Percentiles rank a stretch among this genome's conserved stretches.
These are phyloP conservation scores for Meloe dianella DNA, from an alignment of 2,888 invertebrate species.

Conservation along the genomic window DNA sequence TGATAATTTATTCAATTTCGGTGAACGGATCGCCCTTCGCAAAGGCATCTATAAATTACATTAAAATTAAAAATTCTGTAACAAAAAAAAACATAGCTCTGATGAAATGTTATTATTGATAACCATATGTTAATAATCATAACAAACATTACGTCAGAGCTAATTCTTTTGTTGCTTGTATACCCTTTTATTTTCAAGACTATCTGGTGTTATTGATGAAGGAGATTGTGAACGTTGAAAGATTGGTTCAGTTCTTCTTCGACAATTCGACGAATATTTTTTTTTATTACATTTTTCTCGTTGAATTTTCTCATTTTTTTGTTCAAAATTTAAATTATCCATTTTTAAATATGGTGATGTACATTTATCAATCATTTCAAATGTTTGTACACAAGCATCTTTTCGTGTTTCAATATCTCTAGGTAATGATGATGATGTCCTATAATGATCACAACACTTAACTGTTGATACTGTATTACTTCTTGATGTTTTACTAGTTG, in stretches of 20 bases:
- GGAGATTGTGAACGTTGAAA: constrained; percentile 44
- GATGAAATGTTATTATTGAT: not conserved
- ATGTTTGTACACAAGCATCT: constrained; percentile 65
- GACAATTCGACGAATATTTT: constrained; percentile 35
- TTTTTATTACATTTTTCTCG: constrained; percentile 34
- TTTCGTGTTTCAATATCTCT: constrained; percentile 48
- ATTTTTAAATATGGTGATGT: constrained; percentile 54
- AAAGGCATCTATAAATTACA: constrained; percentile 11
- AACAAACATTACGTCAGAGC: constrained; percentile 1
- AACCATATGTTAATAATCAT: not conserved
- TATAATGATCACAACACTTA: constrained; percentile 53
- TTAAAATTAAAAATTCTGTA: not conserved
- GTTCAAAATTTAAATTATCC: constrained; percentile 40
- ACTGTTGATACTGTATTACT: constrained; percentile 33
- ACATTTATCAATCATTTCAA: constrained; percentile 58
- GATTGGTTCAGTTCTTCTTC: constrained; percentile 49
- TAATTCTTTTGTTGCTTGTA: not conserved
- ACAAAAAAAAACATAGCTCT: not conserved
- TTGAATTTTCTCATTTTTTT: constrained; percentile 29
- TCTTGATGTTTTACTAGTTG: constrained; percentile 52
- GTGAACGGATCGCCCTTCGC: constrained; percentile 45
- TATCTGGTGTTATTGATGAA: constrained; percentile 53
- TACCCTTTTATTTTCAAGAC: constrained; percentile 48
- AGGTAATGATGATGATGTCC: constrained; percentile 32
- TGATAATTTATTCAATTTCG: constrained; percentile 37